Evolutionary conservation across 2,113 vertebrate species (phyloP).

Genomic region (Semnornis frantzii): DNA sequence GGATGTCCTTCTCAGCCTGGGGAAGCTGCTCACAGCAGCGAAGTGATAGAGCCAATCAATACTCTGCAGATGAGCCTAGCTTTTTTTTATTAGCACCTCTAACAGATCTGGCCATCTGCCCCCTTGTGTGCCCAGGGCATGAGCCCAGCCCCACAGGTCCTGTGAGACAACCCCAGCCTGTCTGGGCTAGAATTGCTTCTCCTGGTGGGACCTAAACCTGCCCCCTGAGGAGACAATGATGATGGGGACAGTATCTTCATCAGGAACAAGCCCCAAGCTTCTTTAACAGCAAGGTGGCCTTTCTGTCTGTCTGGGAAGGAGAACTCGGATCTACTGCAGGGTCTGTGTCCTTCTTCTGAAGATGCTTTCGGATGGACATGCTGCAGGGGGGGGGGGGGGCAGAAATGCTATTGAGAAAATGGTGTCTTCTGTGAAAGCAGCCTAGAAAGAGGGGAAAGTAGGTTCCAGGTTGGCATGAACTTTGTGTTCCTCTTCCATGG

Average conservation of each 20-base stretch:
- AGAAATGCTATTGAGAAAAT: not conserved
- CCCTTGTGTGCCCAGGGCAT: not conserved
- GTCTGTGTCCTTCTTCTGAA: not conserved
- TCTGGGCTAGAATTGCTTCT: not conserved
- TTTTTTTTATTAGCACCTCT: not conserved
- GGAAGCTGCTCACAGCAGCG: not conserved
- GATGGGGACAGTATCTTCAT: not conserved
- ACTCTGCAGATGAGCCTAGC: not conserved
- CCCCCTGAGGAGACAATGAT: rapidly evolving
- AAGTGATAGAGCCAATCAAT: not conserved
- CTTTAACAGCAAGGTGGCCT: not conserved
- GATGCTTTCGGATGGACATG: not conserved
- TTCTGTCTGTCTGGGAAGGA: not conserved
- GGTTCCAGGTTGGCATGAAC: not conserved
- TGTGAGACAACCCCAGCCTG: not conserved
- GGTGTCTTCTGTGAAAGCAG: not conserved
- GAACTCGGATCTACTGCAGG: not conserved
- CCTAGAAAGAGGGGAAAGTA: not conserved
- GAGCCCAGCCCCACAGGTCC: rapidly evolving
- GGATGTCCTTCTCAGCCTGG: rapidly evolving
- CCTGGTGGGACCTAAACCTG: not conserved
- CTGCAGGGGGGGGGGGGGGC: not conserved
- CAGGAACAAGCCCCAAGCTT: not conserved
- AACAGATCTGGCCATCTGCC: not conserved
- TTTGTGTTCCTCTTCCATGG: not conserved